Evolutionary conservation across 2,888 invertebrate species (phyloP), one percentile per base, ranked within the genome.

Genomic region (Morpho deidamia): DNA sequence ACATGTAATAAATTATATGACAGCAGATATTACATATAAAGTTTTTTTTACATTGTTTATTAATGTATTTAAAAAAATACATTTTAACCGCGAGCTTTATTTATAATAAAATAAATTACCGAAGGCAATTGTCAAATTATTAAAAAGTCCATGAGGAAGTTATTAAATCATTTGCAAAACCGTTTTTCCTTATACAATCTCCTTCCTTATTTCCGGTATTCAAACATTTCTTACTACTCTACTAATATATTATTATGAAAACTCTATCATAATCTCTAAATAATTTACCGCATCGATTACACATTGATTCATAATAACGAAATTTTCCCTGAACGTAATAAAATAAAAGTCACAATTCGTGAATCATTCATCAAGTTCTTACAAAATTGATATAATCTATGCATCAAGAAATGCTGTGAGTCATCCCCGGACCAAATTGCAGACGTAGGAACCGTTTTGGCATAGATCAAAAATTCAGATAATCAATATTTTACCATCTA

Each of bases 351-450:
- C 40, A 12, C 39, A 14, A 51, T 55, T 52, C 43, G 40, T 55
- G 55, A 55, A 11, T 48, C 48, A 48, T 11, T 47, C 44, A 44
- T 49, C 40, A 49, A 48, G 45, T 51, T 46, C 61, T 48, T 48
- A 64, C 72, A 64, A 65, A 76, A 80, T 76, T 72, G 71, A 78
- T 75, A 72, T 77, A 80, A 80, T 68, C 69, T 56, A 50, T 40
- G 44, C 55, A 52, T 40, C 12, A 8, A 48, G 67, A 67, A 69
- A 70, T 67, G 66, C 43, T 44, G 51, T 71, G 72, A 72, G 53
- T 72, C 72, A 74, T 58, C 38, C 41, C 14, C 40, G 53, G 51
- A 59, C 59, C 52, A 39, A 37, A 45, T 45, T 47, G 34, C 56
- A 62, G 63, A 63, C 60, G 55, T 53, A 43, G 35, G 58, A 53